These are phyloP conservation scores for Phrixothrix hirtus DNA, from an alignment of 2,888 invertebrate genomes.

Conservation along the genomic window DNA sequence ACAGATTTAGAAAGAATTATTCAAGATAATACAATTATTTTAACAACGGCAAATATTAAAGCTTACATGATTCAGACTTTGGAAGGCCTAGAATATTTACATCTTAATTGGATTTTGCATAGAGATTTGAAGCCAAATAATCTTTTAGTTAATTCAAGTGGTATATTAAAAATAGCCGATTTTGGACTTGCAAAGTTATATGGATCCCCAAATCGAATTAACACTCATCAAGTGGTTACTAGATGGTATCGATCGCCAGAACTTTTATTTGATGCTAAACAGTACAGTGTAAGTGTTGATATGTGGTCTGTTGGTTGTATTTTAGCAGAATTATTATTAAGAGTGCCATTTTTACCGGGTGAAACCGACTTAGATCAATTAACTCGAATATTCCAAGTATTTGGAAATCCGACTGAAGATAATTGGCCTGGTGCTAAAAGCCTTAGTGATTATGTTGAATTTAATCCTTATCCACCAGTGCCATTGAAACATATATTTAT, in stretches of 20 bases:
- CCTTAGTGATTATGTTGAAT: constrained; percentile 90
- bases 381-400: constrained; percentile 89
- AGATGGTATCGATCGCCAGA: constrained; percentile 94
- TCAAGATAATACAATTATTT: constrained; percentile 83
- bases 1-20: constrained; percentile 96
- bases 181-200: constrained; percentile 98
- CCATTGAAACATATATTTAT: constrained; percentile 92
- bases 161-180: constrained; percentile 96
- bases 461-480: constrained; percentile 83
- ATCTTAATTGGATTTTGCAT: constrained; percentile 95
- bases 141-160: constrained; percentile 88
- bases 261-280: constrained; percentile 90
- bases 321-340: constrained; percentile 87
- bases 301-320: constrained; percentile 99
- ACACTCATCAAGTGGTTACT: constrained; percentile 98
- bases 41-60: constrained; percentile 92
- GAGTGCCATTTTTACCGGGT: constrained; percentile 93
- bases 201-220: constrained; percentile 93
- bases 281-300: constrained; percentile 95
- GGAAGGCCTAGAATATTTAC: constrained; percentile 92
- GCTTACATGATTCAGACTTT: constrained; percentile 94
- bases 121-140: constrained; percentile 99
- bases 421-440: constrained; percentile 85
- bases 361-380: constrained; percentile 97
- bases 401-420: constrained; percentile 92